These are phyloP conservation scores for Tor tambroides DNA, from an alignment of 2,113 vertebrate genomes.

Conservation along the genomic window DNA sequence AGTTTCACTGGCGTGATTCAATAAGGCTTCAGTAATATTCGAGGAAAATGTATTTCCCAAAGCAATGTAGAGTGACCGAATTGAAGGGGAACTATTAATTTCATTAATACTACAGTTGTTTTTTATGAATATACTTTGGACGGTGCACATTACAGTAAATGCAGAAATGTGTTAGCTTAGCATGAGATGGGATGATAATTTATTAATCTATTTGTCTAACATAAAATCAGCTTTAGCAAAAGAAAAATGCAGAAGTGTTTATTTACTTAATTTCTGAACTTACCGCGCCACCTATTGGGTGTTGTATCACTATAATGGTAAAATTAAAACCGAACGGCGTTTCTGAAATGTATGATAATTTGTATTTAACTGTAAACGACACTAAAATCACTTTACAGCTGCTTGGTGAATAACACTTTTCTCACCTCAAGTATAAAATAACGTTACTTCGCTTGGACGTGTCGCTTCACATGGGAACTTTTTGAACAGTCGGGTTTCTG, in stretches of 20 bases:
- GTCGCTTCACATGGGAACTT: not conserved
- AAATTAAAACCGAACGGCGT: not conserved
- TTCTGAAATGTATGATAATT: not conserved
- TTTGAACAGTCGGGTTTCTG: not conserved
- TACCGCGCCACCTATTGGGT: not conserved
- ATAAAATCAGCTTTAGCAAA: not conserved
- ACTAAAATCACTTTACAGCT: not conserved
- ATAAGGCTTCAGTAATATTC: no score
- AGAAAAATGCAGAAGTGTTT: not conserved
- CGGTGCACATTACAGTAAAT: not conserved
- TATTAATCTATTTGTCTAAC: not conserved
- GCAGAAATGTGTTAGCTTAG: no score
- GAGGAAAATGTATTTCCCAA: no score
- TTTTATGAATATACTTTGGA: no score
- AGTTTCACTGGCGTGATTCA: no score
- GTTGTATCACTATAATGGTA: not conserved
- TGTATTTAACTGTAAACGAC: not conserved
- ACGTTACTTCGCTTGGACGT: not conserved
- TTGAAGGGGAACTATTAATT: no score
- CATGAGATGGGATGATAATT: not conserved
- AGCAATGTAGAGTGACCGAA: no score
- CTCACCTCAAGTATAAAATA: not conserved
- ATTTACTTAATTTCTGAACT: no score
- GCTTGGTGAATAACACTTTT: not conserved
- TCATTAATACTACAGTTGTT: no score